These are phyloP conservation scores for Lasioglossum calceatum DNA, from an alignment of 2,888 invertebrate genomes.

Conservation along the genomic window DNA sequence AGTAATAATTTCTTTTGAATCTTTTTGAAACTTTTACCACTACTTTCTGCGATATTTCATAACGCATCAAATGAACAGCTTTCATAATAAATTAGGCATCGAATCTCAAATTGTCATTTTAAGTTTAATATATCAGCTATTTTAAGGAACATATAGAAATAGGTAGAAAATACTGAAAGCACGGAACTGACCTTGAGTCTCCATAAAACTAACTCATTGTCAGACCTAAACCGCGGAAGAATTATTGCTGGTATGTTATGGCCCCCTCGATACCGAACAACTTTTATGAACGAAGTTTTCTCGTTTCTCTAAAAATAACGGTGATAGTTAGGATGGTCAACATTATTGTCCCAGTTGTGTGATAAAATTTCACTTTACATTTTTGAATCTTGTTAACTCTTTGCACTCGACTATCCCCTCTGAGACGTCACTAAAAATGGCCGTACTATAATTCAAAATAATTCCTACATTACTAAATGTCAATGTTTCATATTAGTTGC, in stretches of 20 bases:
- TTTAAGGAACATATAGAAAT: neutral
- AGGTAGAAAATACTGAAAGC: neutral
- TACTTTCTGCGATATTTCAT: neutral
- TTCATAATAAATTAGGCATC: neutral
- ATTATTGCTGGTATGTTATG: neutral
- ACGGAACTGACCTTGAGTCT: neutral
- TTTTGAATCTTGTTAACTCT: neutral
- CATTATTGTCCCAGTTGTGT: neutral
- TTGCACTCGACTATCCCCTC: neutral
- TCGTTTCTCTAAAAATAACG: neutral
- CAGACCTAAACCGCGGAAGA: neutral
- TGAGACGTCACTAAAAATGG: neutral
- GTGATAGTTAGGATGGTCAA: neutral
- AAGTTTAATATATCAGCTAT: neutral
- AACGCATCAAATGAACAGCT: neutral
- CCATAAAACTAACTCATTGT: slow-evolving; percentile 1
- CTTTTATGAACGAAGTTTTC: slow-evolving; percentile 4
- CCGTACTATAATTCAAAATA: neutral
- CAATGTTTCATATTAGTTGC: neutral
- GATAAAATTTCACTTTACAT: neutral
- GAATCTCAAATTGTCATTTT: neutral
- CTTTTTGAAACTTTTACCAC: no score
- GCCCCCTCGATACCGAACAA: neutral
- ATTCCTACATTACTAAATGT: neutral
- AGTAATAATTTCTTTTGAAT: neutral